Base-by-base conservation (phyloP, 2,888 invertebrate genomes). In the Chymomyza caudatula region DNA sequence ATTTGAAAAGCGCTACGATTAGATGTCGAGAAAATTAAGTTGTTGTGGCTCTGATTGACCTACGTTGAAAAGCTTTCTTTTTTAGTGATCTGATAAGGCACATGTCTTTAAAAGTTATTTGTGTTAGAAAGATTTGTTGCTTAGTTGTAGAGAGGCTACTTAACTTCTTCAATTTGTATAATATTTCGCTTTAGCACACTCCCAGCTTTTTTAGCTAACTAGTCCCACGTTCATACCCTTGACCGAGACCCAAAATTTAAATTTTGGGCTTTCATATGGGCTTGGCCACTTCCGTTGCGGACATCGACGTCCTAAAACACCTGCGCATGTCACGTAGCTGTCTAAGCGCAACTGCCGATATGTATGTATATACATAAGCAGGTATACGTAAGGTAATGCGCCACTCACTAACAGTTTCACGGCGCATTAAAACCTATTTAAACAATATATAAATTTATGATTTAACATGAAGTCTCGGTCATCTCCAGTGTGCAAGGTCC, bases 391-490 rank as follows among this genome's bases (percentile, higher is more conserved):
- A 4, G 29, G 29, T 11, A 11, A 37, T 37, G 29, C 2, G 29
- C 49, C 70, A 67, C 73, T 73, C 75, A 74, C 65, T 75, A 78
- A 75, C 86, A 78, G 81, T 81, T 83, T 79, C 85, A 83, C 86
- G 86, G 75, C 78, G 75, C 65, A 79, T 77, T 75, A 73, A 74
- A 78, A 73, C 67, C 77, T 69, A 79, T 78, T 78, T 80, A 77
- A 79, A 79, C 79, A 79, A 76, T 71, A 70, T 78, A 79, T 81
- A 85, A 87, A 88, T 87, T 87, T 85, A 87, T 78, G 87, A 78
- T 78, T 87, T 81, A 76, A 69, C 72, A 71, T 71, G 64, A 69
- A 67, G 56, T 69, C 54, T 51, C 60, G 20, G 53, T 59, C 55
- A 54, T 62, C 55, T 47, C 20, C 60, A 42, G 29, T 61, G 70